Conservation (phyloP, 2,797 vertebrate species). For the Enteromius trimaculatus region DNA sequence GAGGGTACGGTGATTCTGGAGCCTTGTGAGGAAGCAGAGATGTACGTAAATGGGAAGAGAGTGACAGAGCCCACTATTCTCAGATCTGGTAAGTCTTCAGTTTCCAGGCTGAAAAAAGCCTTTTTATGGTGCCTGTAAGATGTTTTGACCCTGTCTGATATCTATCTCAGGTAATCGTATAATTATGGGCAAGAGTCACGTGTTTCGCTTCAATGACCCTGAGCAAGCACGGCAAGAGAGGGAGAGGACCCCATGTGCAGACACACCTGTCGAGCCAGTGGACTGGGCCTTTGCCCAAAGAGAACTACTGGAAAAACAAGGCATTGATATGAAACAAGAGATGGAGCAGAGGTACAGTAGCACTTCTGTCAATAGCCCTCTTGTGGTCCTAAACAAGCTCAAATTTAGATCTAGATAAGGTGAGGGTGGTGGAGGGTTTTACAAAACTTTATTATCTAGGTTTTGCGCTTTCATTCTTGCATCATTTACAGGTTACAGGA, state of each 20-base stretch:
- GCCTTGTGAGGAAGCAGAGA: constrained; percentile 92
- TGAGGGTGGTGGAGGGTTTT: background rate
- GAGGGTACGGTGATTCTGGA: constrained; percentile 94
- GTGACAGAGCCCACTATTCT: constrained; percentile 88
- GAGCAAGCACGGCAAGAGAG: constrained; percentile 96
- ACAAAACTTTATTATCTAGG: background rate
- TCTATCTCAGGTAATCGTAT: constrained; percentile 89
- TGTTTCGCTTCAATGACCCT: constrained; percentile 96
- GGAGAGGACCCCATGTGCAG: constrained; percentile 91
- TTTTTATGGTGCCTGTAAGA: background rate
- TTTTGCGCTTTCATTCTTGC: background rate
- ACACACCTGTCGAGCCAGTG: constrained; percentile 92
- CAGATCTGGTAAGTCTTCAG: constrained; percentile 84
- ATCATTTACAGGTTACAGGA: constrained; percentile 87
- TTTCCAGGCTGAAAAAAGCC: background rate
- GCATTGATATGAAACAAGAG: constrained; percentile 99
- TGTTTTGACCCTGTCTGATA: constrained; percentile 9
- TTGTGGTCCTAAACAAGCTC: background rate
- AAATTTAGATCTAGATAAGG: background rate
- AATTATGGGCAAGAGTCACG: constrained; percentile 98
- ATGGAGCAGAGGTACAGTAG: constrained; percentile 92
- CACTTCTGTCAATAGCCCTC: background rate
- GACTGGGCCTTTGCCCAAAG: constrained; percentile 98
- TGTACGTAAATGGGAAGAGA: constrained; percentile 94
- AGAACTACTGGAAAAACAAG: constrained; percentile 96